A percentile compares a stretch with the other conserved stretches of the same genome.
Conservation (phyloP, 2,113 vertebrate species). For the Chlamydotis undulata region DNA sequence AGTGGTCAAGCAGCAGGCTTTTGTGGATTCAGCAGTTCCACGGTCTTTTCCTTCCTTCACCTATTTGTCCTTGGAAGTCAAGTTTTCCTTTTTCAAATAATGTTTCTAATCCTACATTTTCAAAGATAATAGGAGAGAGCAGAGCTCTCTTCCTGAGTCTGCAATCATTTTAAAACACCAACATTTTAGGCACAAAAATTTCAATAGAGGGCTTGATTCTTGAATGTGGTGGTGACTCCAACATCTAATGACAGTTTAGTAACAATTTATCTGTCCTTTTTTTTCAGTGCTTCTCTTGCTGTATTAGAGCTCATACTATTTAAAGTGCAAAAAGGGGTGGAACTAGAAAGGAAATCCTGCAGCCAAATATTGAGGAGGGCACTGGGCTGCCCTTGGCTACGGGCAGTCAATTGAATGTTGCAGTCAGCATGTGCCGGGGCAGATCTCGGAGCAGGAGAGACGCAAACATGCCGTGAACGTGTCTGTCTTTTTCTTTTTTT, state of each 20-base stretch:
- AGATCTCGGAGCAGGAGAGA: not conserved
- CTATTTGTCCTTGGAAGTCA: not conserved
- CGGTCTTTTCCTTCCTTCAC: not conserved
- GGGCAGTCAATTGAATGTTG: not conserved
- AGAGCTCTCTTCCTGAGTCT: not conserved
- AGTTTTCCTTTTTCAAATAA: not conserved
- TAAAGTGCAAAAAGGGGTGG: not conserved
- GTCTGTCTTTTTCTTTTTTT: not conserved
- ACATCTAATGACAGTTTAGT: not conserved
- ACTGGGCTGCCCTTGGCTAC: not conserved
- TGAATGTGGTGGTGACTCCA: not conserved
- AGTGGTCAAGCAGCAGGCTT: constrained; percentile 33
- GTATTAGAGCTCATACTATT: not conserved
- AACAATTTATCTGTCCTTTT: not conserved
- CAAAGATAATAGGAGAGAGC: not conserved
- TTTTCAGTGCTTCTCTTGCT: not conserved
- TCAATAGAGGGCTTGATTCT: not conserved
- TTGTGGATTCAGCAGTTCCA: constrained; percentile 21
- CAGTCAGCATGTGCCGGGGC: not conserved
- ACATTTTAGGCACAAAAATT: not conserved
- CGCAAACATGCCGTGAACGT: not conserved
- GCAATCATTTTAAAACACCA: not conserved
- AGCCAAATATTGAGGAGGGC: not conserved
- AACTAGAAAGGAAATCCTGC: constrained; percentile 43
- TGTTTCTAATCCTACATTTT: not conserved